A percentile compares a stretch with the other conserved stretches of the same genome.
Conservation (phyloP, 2,113 vertebrate genomes). For the Calyptomena viridis region DNA sequence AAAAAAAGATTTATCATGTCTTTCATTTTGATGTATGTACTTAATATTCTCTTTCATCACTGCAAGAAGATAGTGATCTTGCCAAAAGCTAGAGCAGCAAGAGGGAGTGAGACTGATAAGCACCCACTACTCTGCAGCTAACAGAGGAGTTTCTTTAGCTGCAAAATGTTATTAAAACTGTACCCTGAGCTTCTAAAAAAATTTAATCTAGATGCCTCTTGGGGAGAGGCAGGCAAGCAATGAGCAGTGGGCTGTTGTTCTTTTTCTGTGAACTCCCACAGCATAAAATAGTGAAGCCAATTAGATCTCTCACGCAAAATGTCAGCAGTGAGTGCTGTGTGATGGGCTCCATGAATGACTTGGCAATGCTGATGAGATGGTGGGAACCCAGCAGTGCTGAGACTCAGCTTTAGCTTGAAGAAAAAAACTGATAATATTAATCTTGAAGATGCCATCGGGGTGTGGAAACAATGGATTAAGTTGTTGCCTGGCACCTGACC, state of each 20-base stretch:
- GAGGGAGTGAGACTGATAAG: not conserved
- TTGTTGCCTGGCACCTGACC: not conserved
- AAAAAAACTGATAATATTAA: not conserved
- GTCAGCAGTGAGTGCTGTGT: not conserved
- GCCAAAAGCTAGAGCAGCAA: constrained; percentile 28
- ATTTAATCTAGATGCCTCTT: not conserved
- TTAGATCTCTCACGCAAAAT: not conserved
- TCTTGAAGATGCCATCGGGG: not conserved
- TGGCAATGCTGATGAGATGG: not conserved
- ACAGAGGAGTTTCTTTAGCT: not conserved
- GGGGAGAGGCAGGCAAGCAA: not conserved
- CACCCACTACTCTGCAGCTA: not conserved
- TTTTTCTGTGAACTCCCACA: not conserved
- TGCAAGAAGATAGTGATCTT: constrained; percentile 42
- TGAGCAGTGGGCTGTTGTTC: not conserved
- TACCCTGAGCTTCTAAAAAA: not conserved
- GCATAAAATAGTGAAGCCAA: not conserved
- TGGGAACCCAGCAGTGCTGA: not conserved
- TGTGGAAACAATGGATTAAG: not conserved
- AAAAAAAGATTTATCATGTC: not conserved
- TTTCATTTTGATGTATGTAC: constrained; percentile 59
- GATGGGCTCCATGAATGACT: not conserved
- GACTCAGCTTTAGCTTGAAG: not conserved
- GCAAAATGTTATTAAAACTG: constrained; percentile 1
- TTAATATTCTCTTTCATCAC: constrained; percentile 65